Evolutionary conservation across 2,113 vertebrate genomes (phyloP), one percentile per base, ranked within the genome.

Genomic region (Indri indri): DNA sequence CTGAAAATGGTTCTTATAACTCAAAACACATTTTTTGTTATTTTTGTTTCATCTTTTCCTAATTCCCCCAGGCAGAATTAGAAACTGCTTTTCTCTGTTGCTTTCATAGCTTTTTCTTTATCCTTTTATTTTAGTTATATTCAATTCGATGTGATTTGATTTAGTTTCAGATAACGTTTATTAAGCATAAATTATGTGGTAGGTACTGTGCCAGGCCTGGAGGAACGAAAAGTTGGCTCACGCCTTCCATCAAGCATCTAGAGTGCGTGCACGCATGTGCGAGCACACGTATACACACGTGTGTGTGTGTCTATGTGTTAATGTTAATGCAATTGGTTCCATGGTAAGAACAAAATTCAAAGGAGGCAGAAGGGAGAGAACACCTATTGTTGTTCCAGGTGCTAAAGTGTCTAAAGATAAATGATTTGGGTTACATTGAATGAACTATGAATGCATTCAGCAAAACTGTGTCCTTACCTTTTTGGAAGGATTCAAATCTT

Each of bases 141-240:
- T 86, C 65, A 71, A 76, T 82, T 92, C 65, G 16, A 16, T 89
- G 86, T 40, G 79, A 87, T 90, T 89, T 93, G n/a, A 95, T 95
- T 95, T 91, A 22, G 47, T 88, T 84, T 93, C 50, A 95, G 73
- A 63, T 88, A 88, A 95, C 95, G 90, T 71, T 89, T 93, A 82
- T 68, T 84, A 83, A 92, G 90, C 66, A 59, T 71, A 76, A 97
- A 95, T 87, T 90, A 18, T 34, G 57, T 74, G n/a, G 76, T 91
- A 30, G 63, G 70, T 54, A 85, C 18, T 42, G 34, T 57, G 17
- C 45, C 70, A 20, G 50, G 74, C 61, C 70, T 25, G 1, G 32
- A 82, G 89, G 66, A 89, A 57, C 14, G 63, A 61, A 73, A 50
- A 23, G 30, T 47, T 57, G 45, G 83, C 70, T 40, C 11, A 12